Percentiles rank a stretch among this genome's conserved stretches.
Evolutionary conservation across 2,888 invertebrate species (phyloP).

Genomic region (Pogonocherus hispidulus): DNA sequence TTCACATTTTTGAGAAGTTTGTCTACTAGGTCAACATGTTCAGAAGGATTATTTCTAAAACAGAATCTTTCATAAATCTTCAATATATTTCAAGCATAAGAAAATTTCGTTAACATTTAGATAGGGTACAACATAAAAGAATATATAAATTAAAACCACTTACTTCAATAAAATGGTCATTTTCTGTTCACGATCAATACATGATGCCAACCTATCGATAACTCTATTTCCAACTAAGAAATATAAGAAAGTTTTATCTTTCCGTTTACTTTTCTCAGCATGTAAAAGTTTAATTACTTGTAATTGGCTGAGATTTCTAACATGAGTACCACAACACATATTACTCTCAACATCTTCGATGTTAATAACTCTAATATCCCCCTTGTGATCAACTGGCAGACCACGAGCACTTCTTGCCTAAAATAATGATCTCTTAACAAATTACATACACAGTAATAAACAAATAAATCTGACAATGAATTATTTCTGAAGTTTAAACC

Average conservation of each 20-base stretch:
- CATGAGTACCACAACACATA: constrained; percentile 92
- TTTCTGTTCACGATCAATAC: constrained; percentile 77
- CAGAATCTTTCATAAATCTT: constrained; percentile 35
- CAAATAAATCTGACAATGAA: neutral
- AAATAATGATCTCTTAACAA: neutral
- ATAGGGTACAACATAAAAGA: no score
- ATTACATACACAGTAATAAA: no score
- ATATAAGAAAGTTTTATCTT: constrained; percentile 75
- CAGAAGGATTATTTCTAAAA: constrained; percentile 78
- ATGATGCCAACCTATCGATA: constrained; percentile 72
- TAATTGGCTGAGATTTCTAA: constrained; percentile 79
- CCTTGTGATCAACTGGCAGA: constrained; percentile 84
- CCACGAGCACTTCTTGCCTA: constrained; percentile 78
- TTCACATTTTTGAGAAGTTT: constrained; percentile 82
- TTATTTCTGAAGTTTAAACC: no score
- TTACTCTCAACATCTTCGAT: constrained; percentile 85
- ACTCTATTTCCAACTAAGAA: constrained; percentile 84
- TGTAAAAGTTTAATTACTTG: constrained; percentile 79
- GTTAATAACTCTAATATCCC: constrained; percentile 81
- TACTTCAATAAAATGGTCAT: constrained; percentile 82
- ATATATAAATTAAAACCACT: no score
- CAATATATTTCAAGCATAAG: no score
- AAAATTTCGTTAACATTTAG: no score
- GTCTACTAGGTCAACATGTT: constrained; percentile 80
- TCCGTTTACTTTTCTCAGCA: constrained; percentile 80